phyloP scores from a whole-genome alignment of 2,797 vertebrate genomes.

The Crax fasciolata region DNA sequence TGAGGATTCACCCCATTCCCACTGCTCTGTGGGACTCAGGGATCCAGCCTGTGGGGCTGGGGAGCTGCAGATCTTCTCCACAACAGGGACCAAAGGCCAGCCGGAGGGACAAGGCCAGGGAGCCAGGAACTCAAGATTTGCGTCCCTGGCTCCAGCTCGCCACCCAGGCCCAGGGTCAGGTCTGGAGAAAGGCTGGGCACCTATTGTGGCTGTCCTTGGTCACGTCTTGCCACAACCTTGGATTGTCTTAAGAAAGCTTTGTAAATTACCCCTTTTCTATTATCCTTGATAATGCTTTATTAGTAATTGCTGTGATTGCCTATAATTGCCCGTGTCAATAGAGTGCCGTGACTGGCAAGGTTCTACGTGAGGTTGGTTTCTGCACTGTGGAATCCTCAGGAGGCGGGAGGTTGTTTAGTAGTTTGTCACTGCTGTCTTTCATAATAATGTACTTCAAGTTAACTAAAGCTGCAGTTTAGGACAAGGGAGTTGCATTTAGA shows the following conservation, averaged over 20 bases:
- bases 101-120: neutral
- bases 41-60: neutral
- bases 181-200: fast-evolving
- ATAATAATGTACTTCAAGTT: neutral
- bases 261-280: slow-evolving; percentile 8
- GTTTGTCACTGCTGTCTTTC: neutral
- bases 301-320: slow-evolving; percentile 40
- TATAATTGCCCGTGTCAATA: slow-evolving; percentile 28
- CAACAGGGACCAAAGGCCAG: neutral
- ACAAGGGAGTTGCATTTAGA: neutral
- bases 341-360: neutral
- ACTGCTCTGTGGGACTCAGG: neutral
- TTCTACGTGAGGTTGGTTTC: slow-evolving; percentile 20
- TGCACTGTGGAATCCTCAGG: neutral
- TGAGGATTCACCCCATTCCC: neutral
- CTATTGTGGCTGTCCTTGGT: neutral
- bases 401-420: neutral
- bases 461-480: neutral
- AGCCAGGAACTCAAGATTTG: neutral
- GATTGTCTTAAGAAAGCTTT: slow-evolving; percentile 3
- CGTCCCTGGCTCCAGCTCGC: neutral
- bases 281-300: slow-evolving; percentile 38
- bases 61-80: neutral
- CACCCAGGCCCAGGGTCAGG: fast-evolving
- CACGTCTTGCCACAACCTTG: neutral